phyloP scores from a whole-genome alignment of 2,888 invertebrate species.

The Caenorhabditis sulstoni region DNA sequence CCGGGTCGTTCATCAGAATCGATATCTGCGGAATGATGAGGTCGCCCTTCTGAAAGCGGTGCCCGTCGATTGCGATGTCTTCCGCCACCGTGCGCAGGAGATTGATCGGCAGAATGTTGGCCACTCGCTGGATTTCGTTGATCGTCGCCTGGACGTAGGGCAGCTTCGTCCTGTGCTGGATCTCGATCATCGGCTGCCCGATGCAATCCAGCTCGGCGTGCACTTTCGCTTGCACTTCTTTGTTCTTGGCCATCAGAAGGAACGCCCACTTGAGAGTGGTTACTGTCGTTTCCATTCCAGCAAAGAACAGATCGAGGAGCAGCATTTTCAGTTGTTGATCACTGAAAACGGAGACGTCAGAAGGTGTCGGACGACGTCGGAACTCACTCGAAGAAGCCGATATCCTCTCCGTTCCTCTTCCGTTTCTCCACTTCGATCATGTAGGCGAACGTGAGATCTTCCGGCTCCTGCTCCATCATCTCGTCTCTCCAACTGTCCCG shows the following conservation, averaged over 20 bases:
- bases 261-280: slow-evolving; percentile 80
- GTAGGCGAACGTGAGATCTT: slow-evolving; percentile 78
- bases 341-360: slow-evolving; percentile 59
- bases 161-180: slow-evolving; percentile 68
- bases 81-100: slow-evolving; percentile 74
- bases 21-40: slow-evolving; percentile 79
- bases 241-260: slow-evolving; percentile 69
- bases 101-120: slow-evolving; percentile 80
- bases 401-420: slow-evolving; percentile 61
- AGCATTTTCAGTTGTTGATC: slow-evolving; percentile 79
- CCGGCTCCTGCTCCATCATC: slow-evolving; percentile 59
- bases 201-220: slow-evolving; percentile 73
- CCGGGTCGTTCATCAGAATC: slow-evolving; percentile 75
- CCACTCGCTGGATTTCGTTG: slow-evolving; percentile 80
- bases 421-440: slow-evolving; percentile 76
- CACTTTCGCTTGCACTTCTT: slow-evolving; percentile 57
- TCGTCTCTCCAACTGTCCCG: slow-evolving; percentile 51
- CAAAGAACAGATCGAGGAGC: slow-evolving; percentile 79
- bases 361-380: not conserved
- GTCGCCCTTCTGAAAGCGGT: slow-evolving; percentile 73
- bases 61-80: slow-evolving; percentile 75
- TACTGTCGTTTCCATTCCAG: slow-evolving; percentile 80
- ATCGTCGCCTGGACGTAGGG: slow-evolving; percentile 77
- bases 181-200: slow-evolving; percentile 57
- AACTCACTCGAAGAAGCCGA: slow-evolving; percentile 74